Percentiles rank a stretch among this genome's conserved stretches.
phyloP scores from a whole-genome alignment of 2,888 invertebrate species.

The Ochropacha duplaris region DNA sequence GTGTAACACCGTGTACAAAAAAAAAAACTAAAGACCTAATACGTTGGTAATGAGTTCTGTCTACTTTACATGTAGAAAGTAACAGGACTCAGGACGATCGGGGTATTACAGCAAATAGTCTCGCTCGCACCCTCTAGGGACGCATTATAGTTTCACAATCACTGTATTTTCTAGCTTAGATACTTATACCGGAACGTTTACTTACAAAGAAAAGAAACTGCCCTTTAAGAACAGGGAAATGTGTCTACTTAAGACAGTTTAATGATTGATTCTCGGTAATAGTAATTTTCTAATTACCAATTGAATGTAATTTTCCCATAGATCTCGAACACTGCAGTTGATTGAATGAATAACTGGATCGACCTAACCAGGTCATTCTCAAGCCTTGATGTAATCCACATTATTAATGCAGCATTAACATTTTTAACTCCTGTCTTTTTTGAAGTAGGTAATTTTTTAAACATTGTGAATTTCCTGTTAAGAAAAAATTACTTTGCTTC shows the following conservation, averaged over 20 bases:
- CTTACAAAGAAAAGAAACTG: slow-evolving; percentile 16
- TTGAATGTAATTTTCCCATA: slow-evolving; percentile 1
- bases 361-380: background rate
- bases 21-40: background rate
- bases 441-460: background rate
- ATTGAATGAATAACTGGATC: background rate
- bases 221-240: background rate
- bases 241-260: background rate
- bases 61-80: slow-evolving; percentile 27
- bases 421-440: background rate
- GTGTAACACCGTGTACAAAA: background rate
- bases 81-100: slow-evolving; percentile 18
- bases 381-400: background rate
- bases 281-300: background rate
- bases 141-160: slow-evolving; percentile 29
- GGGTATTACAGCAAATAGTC: slow-evolving; percentile 24
- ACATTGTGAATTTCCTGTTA: background rate
- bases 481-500: background rate
- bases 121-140: slow-evolving; percentile 26
- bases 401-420: background rate
- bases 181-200: background rate
- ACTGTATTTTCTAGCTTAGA: slow-evolving; percentile 17
- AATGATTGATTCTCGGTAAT: background rate
- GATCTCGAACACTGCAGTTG: background rate
- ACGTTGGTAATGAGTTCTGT: background rate